Evolutionary conservation across 2,797 vertebrate genomes (phyloP).

Genomic region (Enteromius thamalakanensis): DNA sequence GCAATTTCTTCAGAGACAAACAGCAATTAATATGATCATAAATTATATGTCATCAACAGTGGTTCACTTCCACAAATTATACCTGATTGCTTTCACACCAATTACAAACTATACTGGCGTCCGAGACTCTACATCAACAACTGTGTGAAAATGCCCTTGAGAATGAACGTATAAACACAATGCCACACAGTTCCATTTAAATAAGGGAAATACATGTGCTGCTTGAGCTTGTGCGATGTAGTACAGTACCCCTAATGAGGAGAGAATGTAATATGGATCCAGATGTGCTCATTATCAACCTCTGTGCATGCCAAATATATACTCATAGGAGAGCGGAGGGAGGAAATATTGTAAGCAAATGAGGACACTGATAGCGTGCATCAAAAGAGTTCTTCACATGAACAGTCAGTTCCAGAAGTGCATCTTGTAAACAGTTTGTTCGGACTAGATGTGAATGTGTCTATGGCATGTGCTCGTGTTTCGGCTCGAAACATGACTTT

Average conservation of each 20-base stretch:
- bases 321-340: background rate
- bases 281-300: slow-evolving; percentile 37
- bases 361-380: slow-evolving; percentile 7
- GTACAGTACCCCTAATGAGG: slow-evolving; percentile 10
- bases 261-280: slow-evolving; percentile 5
- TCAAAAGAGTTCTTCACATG: slow-evolving; percentile 13
- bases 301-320: slow-evolving; percentile 12
- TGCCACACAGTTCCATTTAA: background rate
- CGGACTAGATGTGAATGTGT: background rate
- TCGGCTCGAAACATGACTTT: slow-evolving; percentile 9
- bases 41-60: slow-evolving; percentile 13
- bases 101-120: slow-evolving; percentile 31
- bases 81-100: slow-evolving; percentile 35
- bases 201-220: slow-evolving; percentile 1
- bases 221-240: background rate
- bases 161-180: slow-evolving; percentile 10
- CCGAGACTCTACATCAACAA: background rate
- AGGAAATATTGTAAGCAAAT: slow-evolving; percentile 20
- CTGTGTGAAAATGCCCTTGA: slow-evolving; percentile 4
- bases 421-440: background rate
- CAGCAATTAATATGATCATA: slow-evolving; percentile 15
- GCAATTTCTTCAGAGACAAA: background rate
- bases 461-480: slow-evolving; percentile 9
- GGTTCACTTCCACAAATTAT: slow-evolving; percentile 8
- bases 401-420: slow-evolving; percentile 6